These are phyloP conservation scores for Dicentrarchus labrax DNA, from an alignment of 2,113 vertebrate genomes.

Conservation along the genomic window DNA sequence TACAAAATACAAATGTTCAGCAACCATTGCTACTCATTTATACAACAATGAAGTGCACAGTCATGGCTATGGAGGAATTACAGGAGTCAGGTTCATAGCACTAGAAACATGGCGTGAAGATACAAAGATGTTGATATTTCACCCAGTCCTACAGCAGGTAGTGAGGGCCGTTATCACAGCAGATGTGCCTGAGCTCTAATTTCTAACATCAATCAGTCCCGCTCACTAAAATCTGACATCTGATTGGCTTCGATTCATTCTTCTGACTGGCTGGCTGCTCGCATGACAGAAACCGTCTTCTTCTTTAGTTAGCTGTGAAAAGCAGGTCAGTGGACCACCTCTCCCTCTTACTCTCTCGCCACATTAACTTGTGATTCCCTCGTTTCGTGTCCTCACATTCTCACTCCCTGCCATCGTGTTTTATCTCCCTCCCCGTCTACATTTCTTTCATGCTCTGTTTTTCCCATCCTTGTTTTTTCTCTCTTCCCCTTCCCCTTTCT, in stretches of 20 bases:
- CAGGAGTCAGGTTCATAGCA: background rate
- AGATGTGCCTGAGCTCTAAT: conserved; percentile 28
- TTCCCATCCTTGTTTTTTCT: background rate
- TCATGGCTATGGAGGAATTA: background rate
- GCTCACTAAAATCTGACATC: conserved; percentile 8
- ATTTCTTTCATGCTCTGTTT: conserved; percentile 26
- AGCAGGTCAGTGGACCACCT: conserved; percentile 74
- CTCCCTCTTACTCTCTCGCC: conserved; percentile 39
- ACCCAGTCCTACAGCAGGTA: background rate
- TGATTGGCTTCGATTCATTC: conserved; percentile 59
- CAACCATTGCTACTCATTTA: background rate
- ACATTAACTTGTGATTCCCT: conserved; percentile 63
- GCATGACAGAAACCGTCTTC: conserved; percentile 44
- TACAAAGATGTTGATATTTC: background rate
- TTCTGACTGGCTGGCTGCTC: conserved; percentile 63
- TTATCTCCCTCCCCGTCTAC: background rate
- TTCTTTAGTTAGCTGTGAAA: conserved; percentile 57
- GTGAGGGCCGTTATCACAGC: conserved; percentile 10
- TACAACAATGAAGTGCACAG: background rate
- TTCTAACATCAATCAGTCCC: conserved; percentile 24
- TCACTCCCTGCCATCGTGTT: conserved; percentile 30
- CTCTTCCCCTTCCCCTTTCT: background rate
- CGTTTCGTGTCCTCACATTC: conserved; percentile 42
- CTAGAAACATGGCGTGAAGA: background rate
- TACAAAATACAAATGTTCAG: background rate